Percentiles rank a stretch among this genome's conserved stretches.
Conservation (phyloP, 2,888 invertebrate genomes). For the Pollenia labialis region DNA sequence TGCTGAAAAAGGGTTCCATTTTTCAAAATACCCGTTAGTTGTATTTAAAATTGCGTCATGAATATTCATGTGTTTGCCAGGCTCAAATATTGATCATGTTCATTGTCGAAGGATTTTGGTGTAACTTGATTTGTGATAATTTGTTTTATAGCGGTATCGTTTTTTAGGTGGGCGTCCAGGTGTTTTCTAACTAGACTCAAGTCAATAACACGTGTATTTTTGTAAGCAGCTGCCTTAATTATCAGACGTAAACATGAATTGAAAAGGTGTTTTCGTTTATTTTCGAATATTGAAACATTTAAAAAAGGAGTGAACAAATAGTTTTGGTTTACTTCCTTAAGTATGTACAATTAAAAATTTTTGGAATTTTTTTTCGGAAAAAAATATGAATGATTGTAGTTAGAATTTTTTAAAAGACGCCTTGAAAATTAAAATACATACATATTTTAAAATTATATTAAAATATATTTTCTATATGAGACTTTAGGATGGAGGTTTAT, state of each 20-base stretch:
- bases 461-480: no score
- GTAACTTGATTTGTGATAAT: constrained; percentile 65
- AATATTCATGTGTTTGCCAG: constrained; percentile 60
- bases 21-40: constrained; percentile 62
- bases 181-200: constrained; percentile 55
- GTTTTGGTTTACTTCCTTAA: neutral
- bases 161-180: constrained; percentile 65
- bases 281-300: constrained; percentile 41
- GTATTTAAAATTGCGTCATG: constrained; percentile 59
- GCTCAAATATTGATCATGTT: constrained; percentile 27
- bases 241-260: constrained; percentile 14
- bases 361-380: no score
- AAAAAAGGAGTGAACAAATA: constrained; percentile 12
- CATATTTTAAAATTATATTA: no score
- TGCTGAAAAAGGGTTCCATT: constrained; percentile 63
- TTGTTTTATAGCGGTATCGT: constrained; percentile 58
- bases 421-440: no score
- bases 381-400: no score
- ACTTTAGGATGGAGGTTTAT: no score
- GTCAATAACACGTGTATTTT: constrained; percentile 65
- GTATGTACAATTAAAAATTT: no score
- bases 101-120: constrained; percentile 23
- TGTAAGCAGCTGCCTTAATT: constrained; percentile 57
- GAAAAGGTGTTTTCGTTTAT: constrained; percentile 27
- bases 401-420: no score